Percentiles rank a stretch among this genome's conserved stretches.
phyloP scores from a whole-genome alignment of 2,113 vertebrate genomes.

The Salvelinus sp. region DNA sequence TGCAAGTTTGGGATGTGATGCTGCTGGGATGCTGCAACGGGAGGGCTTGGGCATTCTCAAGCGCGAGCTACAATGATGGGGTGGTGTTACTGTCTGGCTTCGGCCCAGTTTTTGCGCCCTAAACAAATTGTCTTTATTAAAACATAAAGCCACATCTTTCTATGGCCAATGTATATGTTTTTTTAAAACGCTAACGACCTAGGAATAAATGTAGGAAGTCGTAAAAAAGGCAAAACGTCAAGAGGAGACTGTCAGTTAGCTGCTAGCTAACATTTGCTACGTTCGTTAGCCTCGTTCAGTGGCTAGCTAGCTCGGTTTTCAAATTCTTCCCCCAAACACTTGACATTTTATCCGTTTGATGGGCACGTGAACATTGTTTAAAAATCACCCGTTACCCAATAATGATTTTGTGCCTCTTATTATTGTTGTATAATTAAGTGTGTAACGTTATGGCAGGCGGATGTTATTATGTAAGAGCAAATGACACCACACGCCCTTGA shows the following conservation, averaged over 20 bases:
- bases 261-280: background rate
- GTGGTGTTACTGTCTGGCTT: slow-evolving; percentile 36
- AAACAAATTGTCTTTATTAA: slow-evolving; percentile 21
- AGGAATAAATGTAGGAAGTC: background rate
- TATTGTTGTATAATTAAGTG: slow-evolving; percentile 25
- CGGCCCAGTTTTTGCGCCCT: slow-evolving; percentile 36
- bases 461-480: slow-evolving; percentile 75
- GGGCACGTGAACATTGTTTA: background rate
- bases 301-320: slow-evolving; percentile 25
- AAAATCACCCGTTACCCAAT: background rate
- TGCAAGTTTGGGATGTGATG: slow-evolving; percentile 57
- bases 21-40: slow-evolving; percentile 36
- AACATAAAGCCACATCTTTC: slow-evolving; percentile 1
- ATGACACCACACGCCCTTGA: slow-evolving; percentile 75
- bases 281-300: background rate
- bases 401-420: slow-evolving; percentile 10
- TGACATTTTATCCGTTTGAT: background rate
- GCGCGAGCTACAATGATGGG: slow-evolving; percentile 30
- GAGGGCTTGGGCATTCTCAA: slow-evolving; percentile 2
- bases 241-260: slow-evolving; percentile 13
- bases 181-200: no score
- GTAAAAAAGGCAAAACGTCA: background rate
- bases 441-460: slow-evolving; percentile 41
- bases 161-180: no score
- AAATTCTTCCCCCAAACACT: background rate